Base-by-base conservation (phyloP, 2,888 invertebrate species). In the Stenodema calcarata region DNA sequence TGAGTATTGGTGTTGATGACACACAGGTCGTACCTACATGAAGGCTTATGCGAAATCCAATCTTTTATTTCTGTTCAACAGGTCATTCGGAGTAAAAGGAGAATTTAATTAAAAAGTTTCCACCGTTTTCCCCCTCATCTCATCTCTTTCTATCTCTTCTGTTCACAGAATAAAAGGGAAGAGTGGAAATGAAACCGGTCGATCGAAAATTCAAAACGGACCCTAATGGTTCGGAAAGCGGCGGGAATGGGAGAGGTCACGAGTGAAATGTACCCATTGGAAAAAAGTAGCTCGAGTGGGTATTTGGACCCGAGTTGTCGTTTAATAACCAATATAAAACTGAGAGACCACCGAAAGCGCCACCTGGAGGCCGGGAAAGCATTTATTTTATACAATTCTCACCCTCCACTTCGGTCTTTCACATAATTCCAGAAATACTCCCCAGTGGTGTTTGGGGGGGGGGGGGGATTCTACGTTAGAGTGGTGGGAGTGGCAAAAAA, bases 261-360 rank as follows among this genome's bases (percentile, higher is more conserved):
- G 11, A 23, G 62, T 23, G 23, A 62, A 62, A 62, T 62, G 62
- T 62, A 62, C 62, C 62, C 23, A 62, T 62, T 62, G 62, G 62
- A 62, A 27, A 62, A 62, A 47, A 62, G 62, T 62, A 23, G 62
- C 23, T 23, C 23, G 62, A 62, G 78, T 14, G 42, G 44, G 78
- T 44, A 47, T 42, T 44, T 44, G 44, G 78, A 41, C 35, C 14
- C 76, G 41, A 42, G 27, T 44, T 78, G 42, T 42, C 27, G 78
- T 78, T 44, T 78, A 78, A 78, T 44, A 44, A 78, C 78, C 78
- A 42, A 47, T 78, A 42, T 78, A 78, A 78, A 78, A 78, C 42
- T 78, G 44, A 78, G 78, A 27, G 78, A 18, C 78, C 44, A 44
- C 44, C 78, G 78, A 78, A 78, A 78, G 41, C 78, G 78, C 44